phyloP scores from a whole-genome alignment of 2,797 vertebrate species.

The Silurus aristotelis region DNA sequence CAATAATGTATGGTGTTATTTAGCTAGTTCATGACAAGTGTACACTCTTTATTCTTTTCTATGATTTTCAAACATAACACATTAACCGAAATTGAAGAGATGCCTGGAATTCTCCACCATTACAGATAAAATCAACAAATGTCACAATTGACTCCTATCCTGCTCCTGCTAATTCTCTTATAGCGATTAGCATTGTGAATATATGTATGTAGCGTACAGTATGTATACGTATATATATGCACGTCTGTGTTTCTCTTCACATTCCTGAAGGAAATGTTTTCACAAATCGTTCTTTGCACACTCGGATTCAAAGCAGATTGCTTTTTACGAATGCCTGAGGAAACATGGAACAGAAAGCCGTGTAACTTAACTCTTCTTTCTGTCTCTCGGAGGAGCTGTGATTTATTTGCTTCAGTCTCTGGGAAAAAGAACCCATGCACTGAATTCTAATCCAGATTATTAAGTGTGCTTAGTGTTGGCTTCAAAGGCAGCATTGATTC shows the following conservation, averaged over 20 bases:
- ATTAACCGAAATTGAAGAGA: neutral
- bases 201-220: neutral
- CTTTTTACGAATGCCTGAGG: conserved; percentile 6
- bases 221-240: neutral
- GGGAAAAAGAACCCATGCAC: neutral
- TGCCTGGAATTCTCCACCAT: neutral
- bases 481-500: conserved; percentile 20
- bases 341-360: neutral
- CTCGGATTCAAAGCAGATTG: neutral
- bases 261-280: neutral
- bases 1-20: neutral
- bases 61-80: neutral
- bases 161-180: no score
- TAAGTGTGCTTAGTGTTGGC: conserved; percentile 11
- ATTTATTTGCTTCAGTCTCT: conserved; percentile 22
- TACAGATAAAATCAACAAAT: neutral
- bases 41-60: neutral
- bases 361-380: conserved; percentile 11
- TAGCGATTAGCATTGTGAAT: neutral
- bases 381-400: neutral
- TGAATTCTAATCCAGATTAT: conserved; percentile 30
- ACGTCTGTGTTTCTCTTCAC: neutral
- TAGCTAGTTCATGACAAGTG: neutral
- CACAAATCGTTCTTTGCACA: neutral
- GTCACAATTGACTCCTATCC: neutral